These are phyloP conservation scores for Anoplius nigerrimus DNA, from an alignment of 2,888 invertebrate genomes.

Conservation along the genomic window DNA sequence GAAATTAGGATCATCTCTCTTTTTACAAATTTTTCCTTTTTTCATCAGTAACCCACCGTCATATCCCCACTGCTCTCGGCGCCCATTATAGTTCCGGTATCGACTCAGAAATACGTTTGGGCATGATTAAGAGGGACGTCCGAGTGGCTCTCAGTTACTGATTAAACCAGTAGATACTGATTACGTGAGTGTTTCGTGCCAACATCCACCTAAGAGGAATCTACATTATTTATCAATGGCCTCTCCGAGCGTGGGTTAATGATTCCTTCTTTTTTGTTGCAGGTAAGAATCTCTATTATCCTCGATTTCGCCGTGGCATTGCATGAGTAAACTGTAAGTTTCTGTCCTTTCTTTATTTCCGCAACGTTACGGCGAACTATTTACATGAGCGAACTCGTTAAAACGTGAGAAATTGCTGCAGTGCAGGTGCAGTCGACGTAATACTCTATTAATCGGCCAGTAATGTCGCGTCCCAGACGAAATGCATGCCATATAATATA, in stretches of 20 bases:
- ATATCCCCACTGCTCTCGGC: slow-evolving; percentile 1
- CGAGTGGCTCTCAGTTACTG: slow-evolving; percentile 42
- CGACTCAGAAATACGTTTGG: slow-evolving; percentile 24
- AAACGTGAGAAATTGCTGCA: slow-evolving; percentile 42
- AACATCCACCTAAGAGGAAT: too few species aligned
- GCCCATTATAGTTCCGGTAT: slow-evolving; percentile 10
- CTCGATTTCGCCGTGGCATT: too few species aligned
- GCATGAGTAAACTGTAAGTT: too few species aligned
- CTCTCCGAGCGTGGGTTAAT: slow-evolving; percentile 13
- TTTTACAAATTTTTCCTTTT: too few species aligned
- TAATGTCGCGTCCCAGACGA: slow-evolving; percentile 16
- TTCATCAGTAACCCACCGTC: not conserved
- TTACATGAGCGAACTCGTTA: slow-evolving; percentile 44
- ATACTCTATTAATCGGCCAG: slow-evolving; percentile 45
- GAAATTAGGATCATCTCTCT: slow-evolving; percentile 37
- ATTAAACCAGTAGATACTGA: slow-evolving; percentile 4
- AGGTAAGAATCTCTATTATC: slow-evolving; percentile 1
- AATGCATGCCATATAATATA: too few species aligned
- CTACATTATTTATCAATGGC: too few species aligned
- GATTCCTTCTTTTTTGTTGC: slow-evolving; percentile 26
- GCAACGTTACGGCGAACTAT: not conserved
- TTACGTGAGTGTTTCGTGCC: too few species aligned
- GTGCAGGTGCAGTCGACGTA: slow-evolving; percentile 25
- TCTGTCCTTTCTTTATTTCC: too few species aligned
- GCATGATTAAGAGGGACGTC: slow-evolving; percentile 44